A percentile compares a stretch with the other conserved stretches of the same genome.
Evolutionary conservation across 2,797 vertebrate species (phyloP).

Genomic region (Thalassophryne amazonica): DNA sequence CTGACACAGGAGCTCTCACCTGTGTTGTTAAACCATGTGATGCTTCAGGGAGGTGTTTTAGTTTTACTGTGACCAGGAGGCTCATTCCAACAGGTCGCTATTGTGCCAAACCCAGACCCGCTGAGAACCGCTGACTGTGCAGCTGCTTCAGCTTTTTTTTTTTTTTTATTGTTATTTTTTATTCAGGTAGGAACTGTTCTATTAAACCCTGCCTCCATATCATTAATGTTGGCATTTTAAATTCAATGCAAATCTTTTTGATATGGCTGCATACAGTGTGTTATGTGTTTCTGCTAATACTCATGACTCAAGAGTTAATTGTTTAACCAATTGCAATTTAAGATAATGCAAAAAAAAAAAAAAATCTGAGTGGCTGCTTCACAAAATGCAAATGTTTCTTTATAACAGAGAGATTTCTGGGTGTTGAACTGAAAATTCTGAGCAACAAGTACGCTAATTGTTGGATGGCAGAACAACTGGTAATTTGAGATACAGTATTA

Average conservation of each 20-base stretch:
- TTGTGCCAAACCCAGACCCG: no score
- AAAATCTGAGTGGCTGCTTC: not conserved
- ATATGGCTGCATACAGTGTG: no score
- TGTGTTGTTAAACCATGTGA: conserved; percentile 31
- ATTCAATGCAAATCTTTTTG: not conserved
- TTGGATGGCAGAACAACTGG: conserved; percentile 23
- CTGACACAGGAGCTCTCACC: conserved; percentile 12
- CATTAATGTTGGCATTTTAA: not conserved
- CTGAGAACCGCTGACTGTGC: no score
- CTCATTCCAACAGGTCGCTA: conserved; percentile 54
- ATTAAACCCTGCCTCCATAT: not conserved
- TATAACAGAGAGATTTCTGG: not conserved
- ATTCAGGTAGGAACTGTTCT: conserved; percentile 43
- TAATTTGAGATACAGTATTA: conserved; percentile 42
- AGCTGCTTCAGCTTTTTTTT: not conserved
- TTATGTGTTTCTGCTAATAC: no score
- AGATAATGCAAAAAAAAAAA: not conserved
- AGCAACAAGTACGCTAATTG: not conserved
- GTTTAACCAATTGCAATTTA: not conserved
- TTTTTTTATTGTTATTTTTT: no score
- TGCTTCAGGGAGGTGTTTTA: conserved; percentile 54
- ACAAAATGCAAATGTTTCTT: not conserved
- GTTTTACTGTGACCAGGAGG: conserved; percentile 48
- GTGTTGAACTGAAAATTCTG: conserved; percentile 3
- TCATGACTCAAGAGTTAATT: no score